Evolutionary conservation across 64 coral and sea anemone species (phyloP), one percentile per base, ranked within the genome.

Genomic region (Cladopsammia gracilis): DNA sequence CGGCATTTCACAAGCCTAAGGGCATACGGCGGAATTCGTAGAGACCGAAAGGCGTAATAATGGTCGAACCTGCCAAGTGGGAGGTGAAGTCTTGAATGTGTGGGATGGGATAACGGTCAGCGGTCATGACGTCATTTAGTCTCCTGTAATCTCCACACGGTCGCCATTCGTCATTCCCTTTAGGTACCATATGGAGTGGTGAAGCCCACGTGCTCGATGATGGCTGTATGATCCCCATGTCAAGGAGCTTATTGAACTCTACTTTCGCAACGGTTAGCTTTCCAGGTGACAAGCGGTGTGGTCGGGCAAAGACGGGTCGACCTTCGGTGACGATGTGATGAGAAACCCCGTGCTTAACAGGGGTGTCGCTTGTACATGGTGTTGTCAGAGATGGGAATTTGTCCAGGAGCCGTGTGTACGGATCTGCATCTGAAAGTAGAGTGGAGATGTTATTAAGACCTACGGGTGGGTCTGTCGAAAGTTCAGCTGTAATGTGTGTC

Each of bases 171-270:
- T 59, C 65, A 11, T 87, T 70, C 3, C 12, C 62, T 48, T 87
- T 71, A 19, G 15, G 11, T 2, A 87, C 64, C 83, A 69, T 87
- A 14, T 87, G 25, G 7, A 87, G 22, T 7, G 83, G 65, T 10
- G 83, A 86, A 10, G 82, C 82, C 82, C 82, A 86, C 25, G 85
- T 87, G 52, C 65, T 88, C 26, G 71, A 88, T 34, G 86, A 88
- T 43, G 86, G 71, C 18, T 9, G 86, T 67, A 88, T 47, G 86
- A 88, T 88, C 57, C 70, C 70, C 70, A 74, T 88, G 71, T 88
- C 86, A 45, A 76, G 86, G 71, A 88, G 65, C 69, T 87, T 87
- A 68, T 73, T 87, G 67, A 87, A 87, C 45, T 87, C 65, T 0
- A 25, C 43, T 52, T 51, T 70, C 5, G 83, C 83, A 46, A 25